Base-by-base conservation (phyloP, 1,140 invertebrate species). In the Oscheius sp. region DNA sequence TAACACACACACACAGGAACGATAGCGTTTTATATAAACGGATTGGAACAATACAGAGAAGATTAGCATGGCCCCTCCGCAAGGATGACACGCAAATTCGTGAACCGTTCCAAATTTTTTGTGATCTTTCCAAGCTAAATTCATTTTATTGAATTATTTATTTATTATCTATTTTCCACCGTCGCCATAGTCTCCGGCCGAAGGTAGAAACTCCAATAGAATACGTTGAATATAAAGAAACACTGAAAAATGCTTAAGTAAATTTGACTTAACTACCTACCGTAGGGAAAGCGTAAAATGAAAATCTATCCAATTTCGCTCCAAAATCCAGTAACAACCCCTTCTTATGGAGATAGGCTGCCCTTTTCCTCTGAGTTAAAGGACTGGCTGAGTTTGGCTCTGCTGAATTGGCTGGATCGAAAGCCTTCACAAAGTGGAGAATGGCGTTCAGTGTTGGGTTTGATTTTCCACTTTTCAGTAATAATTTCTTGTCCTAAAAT, bases 1-100 rank as follows among this genome's bases (percentile, higher is more conserved):
- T n/a, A n/a, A n/a, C n/a, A n/a, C n/a, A n/a, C n/a, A n/a, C n/a
- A n/a, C n/a, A n/a, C n/a, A n/a, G n/a, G n/a, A n/a, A n/a, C n/a
- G n/a, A n/a, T n/a, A n/a, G n/a, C n/a, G n/a, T n/a, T n/a, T n/a
- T n/a, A n/a, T n/a, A n/a, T n/a, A n/a, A n/a, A n/a, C n/a, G n/a
- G n/a, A 88, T 87, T 86, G 90, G 90, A 91, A 91, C 90, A 90
- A 91, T 91, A 91, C 90, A 91, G 90, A 91, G 90, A 91, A 91
- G 90, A 91, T 92, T 92, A 92, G 90, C 91, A 91, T 92, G 91
- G 91, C 91, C 91, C 90, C 91, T 91, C 91, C 90, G 91, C 90
- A 92, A 91, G 90, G 91, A 91, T 91, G 90, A 91, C 90, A 91
- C 90, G 90, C 90, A 91, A 91, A 91, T 91, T 91, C 90, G 89